phyloP scores from a whole-genome alignment of 1,140 invertebrate genomes.

The Drosophila chauvacae region DNA sequence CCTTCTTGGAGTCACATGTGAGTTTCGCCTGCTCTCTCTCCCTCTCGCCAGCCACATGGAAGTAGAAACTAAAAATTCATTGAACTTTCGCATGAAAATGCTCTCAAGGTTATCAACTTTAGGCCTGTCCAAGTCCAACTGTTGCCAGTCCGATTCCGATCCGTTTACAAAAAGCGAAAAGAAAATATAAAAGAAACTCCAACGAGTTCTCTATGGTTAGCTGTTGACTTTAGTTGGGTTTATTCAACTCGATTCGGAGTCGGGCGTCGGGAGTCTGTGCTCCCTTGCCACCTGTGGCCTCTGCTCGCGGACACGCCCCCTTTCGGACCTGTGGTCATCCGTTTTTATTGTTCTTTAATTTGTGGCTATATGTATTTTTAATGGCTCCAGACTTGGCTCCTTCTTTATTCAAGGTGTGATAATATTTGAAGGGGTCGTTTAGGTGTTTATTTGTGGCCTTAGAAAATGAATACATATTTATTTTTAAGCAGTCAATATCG shows the following conservation, averaged over 20 bases:
- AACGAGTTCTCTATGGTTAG: conserved; percentile 72
- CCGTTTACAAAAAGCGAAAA: conserved; percentile 37
- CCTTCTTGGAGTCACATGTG: conserved; percentile 61
- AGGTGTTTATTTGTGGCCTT: conserved; percentile 18
- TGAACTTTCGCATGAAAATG: conserved; percentile 85
- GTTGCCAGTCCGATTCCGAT: conserved; percentile 47
- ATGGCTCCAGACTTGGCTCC: conserved; percentile 21
- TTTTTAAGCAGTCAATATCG: neutral
- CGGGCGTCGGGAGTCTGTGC: conserved; percentile 30
- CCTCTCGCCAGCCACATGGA: conserved; percentile 58
- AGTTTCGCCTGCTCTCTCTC: conserved; percentile 26
- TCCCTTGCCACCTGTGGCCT: conserved; percentile 42
- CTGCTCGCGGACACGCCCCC: conserved; percentile 27
- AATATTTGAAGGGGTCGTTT: conserved; percentile 35
- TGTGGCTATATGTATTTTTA: conserved; percentile 42
- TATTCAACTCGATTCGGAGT: conserved; percentile 66
- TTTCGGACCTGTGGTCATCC: conserved; percentile 28
- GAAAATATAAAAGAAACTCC: conserved; percentile 41
- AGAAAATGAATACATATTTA: neutral
- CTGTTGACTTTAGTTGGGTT: conserved; percentile 57
- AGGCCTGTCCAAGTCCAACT: conserved; percentile 73
- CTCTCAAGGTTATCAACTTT: conserved; percentile 84
- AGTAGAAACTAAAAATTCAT: conserved; percentile 84
- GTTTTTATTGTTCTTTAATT: conserved; percentile 52
- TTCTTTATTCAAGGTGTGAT: conserved; percentile 26